A percentile compares a stretch with the other conserved stretches of the same genome.
Conservation (phyloP, 1,140 invertebrate genomes). For the Meloidogyne exigua region DNA sequence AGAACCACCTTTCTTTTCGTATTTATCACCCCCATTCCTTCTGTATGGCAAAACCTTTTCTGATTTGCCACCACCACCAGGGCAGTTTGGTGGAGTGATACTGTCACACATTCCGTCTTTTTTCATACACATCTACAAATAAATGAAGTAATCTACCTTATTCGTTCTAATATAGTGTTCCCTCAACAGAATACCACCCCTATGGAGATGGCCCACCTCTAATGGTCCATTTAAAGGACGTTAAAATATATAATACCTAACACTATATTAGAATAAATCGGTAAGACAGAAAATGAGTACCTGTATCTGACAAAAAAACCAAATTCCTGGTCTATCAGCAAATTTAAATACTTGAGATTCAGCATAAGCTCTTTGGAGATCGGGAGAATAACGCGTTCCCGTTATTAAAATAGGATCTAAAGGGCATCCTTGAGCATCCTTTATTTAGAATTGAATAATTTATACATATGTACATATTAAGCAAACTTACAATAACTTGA, state of each 20-base stretch:
- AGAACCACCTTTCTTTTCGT: neutral
- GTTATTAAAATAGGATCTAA: slow-evolving; percentile 59
- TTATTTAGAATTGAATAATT: too few species aligned
- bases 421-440: slow-evolving; percentile 50
- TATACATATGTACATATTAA: neutral
- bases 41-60: neutral
- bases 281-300: neutral
- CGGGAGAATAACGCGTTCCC: slow-evolving; percentile 59
- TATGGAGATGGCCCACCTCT: too few species aligned
- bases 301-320: slow-evolving; percentile 63
- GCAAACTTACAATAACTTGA: slow-evolving; percentile 44
- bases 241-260: too few species aligned
- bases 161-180: too few species aligned
- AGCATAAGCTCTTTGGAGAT: slow-evolving; percentile 60
- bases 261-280: too few species aligned
- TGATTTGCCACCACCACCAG: neutral
- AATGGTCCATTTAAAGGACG: too few species aligned
- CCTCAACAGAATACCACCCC: too few species aligned
- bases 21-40: neutral
- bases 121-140: slow-evolving; percentile 61
- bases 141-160: too few species aligned
- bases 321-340: slow-evolving; percentile 58
- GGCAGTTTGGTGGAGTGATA: slow-evolving; percentile 49
- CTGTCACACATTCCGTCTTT: slow-evolving; percentile 59
- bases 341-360: slow-evolving; percentile 59